These are phyloP conservation scores for Crypturellus tataupa DNA, from an alignment of 2,797 vertebrate species.

Conservation along the genomic window DNA sequence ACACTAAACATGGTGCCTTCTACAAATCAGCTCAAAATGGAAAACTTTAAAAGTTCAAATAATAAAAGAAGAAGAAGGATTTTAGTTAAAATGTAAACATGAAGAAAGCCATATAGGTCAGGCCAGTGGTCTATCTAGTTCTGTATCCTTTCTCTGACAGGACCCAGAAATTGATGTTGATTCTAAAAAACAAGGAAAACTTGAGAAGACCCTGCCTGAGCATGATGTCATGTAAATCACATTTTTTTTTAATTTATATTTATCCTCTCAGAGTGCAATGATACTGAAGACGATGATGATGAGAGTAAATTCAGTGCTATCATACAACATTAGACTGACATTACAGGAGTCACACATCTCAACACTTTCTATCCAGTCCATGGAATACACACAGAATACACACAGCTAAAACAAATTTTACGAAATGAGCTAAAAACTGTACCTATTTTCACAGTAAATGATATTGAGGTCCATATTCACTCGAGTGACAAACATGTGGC, in stretches of 20 bases:
- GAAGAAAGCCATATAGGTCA: constrained; percentile 39
- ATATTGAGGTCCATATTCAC: constrained; percentile 99
- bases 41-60: constrained; percentile 54
- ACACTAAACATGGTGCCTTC: constrained; percentile 15
- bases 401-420: neutral
- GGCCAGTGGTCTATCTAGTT: constrained; percentile 17
- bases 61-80: neutral
- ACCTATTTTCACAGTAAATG: constrained; percentile 99
- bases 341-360: neutral
- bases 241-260: neutral
- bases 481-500: constrained; percentile 98
- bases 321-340: neutral
- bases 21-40: constrained; percentile 47
- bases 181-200: constrained; percentile 2
- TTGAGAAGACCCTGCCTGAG: neutral
- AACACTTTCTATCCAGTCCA: neutral
- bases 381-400: constrained; percentile 1
- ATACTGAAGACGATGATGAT: neutral
- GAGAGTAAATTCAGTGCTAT: neutral
- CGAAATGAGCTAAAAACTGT: constrained; percentile 69
- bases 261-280: neutral
- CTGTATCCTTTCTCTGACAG: constrained; percentile 13
- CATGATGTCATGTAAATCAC: neutral
- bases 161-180: neutral
- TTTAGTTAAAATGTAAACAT: neutral